Base-by-base conservation (phyloP, 2,797 vertebrate genomes). In the Brachymystax lenok region DNA sequence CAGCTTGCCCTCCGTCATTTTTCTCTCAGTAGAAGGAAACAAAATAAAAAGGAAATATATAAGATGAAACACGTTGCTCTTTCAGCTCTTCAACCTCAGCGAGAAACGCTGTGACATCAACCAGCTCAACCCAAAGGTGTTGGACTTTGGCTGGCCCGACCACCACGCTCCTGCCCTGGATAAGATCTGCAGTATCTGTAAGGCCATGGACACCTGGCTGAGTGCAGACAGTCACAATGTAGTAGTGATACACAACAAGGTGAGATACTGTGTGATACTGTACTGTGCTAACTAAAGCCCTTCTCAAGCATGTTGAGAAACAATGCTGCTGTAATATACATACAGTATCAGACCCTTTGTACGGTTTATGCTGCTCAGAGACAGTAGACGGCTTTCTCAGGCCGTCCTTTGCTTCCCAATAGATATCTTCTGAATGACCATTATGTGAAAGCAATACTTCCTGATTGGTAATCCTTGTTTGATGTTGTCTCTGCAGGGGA, bases 151-250 rank as follows among this genome's bases (percentile, higher is more conserved):
- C 74, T 99, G 98, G 98, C 98, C 98, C 0, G 98, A 99, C 85
- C 94, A 98, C 77, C 97, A 99, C 5, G 98, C 98, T 6, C 98
- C 98, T 0, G 97, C 98, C 0, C 92, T 99, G 90, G 98, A 99
- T 89, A 99, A 98, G 90, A 97, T 99, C 89, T 99, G 98, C 93
- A 98, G 97, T 81, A 96, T 99, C 90, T 99, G 98, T 87, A 99
- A 99, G 86, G 98, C 98, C 80, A 97, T 99, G 97, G 98, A 99
- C 94, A 99, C 96, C 0, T 99, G 98, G 97, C 95, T 99, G 84
- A 99, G 94, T 0, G 91, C 97, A 0, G 96, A 96, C 1, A 83
- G 92, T 0, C 96, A 96, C 91, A 97, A 99, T 0, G 97, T 99
- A 8, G 96, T 98, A 14, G 98, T 99, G 74, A 93, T 99, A 16